phyloP scores from a whole-genome alignment of 92 coral and sea anemone genomes.

The Heliopora coerulea region DNA sequence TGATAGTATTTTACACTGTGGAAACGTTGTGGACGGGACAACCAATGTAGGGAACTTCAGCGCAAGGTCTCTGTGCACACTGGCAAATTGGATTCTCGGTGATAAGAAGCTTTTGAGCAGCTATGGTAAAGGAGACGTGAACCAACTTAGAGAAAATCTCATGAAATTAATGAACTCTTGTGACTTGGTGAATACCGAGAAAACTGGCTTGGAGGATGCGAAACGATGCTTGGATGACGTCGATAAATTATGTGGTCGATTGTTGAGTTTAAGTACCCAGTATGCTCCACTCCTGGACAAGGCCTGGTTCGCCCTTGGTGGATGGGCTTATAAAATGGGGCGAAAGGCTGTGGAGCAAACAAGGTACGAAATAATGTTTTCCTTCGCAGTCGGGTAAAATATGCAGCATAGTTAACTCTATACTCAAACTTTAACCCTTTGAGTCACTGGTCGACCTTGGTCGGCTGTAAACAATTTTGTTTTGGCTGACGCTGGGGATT shows the following conservation, averaged over 20 bases:
- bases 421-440: too few species aligned
- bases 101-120: constrained; percentile 78
- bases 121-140: constrained; percentile 66
- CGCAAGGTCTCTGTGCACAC: constrained; percentile 74
- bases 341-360: constrained; percentile 97
- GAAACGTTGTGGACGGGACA: constrained; percentile 60
- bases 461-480: too few species aligned
- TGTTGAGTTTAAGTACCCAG: constrained; percentile 78
- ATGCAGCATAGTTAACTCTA: too few species aligned
- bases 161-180: constrained; percentile 71
- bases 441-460: too few species aligned
- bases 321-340: constrained; percentile 97
- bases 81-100: constrained; percentile 79
- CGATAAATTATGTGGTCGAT: constrained; percentile 88
- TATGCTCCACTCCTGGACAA: constrained; percentile 86
- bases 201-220: constrained; percentile 46
- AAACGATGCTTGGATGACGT: constrained; percentile 61
- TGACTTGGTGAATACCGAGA: constrained; percentile 67
- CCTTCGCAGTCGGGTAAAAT: neutral
- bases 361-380: constrained; percentile 50
- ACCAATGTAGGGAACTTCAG: constrained; percentile 56
- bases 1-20: constrained; percentile 71
- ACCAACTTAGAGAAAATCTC: constrained; percentile 56
- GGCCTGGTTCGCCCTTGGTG: constrained; percentile 92
- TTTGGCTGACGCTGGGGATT: too few species aligned